Evolutionary conservation across 2,888 invertebrate genomes (phyloP), one percentile per base, ranked within the genome.

Genomic region (Papilio elwesi): DNA sequence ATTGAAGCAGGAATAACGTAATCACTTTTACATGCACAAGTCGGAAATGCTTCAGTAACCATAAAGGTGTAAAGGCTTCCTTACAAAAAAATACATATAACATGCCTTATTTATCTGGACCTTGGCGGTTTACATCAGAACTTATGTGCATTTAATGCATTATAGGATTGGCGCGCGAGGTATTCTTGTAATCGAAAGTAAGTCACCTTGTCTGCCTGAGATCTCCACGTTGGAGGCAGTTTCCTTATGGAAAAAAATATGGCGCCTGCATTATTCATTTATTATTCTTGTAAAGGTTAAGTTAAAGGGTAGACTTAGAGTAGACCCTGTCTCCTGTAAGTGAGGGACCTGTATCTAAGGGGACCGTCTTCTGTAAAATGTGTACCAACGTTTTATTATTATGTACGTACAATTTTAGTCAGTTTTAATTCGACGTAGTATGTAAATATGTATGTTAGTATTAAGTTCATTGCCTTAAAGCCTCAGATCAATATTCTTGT

Each of bases 131-230:
- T 43, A 6, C 43, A 59, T 59, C 38, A 38, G 59, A 59, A 38
- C n/a, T 38, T 9, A 59, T 36, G 38, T 38, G n/a, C 13, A 6
- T 51, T 65, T 65, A 38, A 11, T 43, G 52, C 63, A 53, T 68
- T 68, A 49, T 12, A 65, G 38, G 51, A 62, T 62, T 26, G 73
- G 65, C 65, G 62, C 70, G n/a, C 48, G 52, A 62, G 47, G 43
- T 36, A 73, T 64, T 68, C 68, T 48, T 63, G 49, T 55, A 38
- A 64, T 64, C 43, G 72, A 68, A 73, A 73, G 72, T 73, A 52
- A 68, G 12, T 68, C 68, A 73, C 72, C 72, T 73, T 73, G 72
- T 47, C 15, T 55, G 48, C 55, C 57, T 38, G 36, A 63, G 72
- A 64, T 36, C n/a, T 53, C 52, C 43, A 43, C 51, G 15, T 10